Base-by-base conservation (phyloP, 2,888 invertebrate genomes). In the Caprella mutica region DNA sequence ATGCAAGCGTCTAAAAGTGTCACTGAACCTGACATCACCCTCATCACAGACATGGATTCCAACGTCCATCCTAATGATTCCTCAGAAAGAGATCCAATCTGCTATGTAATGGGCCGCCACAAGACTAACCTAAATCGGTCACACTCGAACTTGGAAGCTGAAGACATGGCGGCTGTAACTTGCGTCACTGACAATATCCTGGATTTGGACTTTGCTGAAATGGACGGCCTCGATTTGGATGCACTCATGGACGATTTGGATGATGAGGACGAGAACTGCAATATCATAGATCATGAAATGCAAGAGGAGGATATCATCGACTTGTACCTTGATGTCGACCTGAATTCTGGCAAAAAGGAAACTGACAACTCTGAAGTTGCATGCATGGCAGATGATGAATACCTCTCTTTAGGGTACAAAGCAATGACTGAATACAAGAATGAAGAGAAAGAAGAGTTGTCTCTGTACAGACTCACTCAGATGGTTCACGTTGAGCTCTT, bases 401-500 rank as follows among this genome's bases (percentile, higher is more conserved):
- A 64, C 27, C 42, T 64, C 19, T 58, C 43, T 24, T 29, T 60
- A n/a, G 58, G 60, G 3, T 64, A 64, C 42, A 64, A 60, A 39
- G 60, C 58, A 21, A 38, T 56, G 6, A 44, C n/a, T 50, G 53
- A 58, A n/a, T 64, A 60, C 44, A 39, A 55, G 6, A n/a, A n/a
- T n/a, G 23, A 48, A n/a, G 50, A 35, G 12, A 38, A 30, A 24
- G 33, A 60, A 35, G 64, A 64, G 42, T 55, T 55, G 23, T 64
- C 64, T 8, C 54, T 53, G 24, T 58, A 33, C 27, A 52, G 58
- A 8, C 38, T 64, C 24, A 35, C 60, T 40, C 64, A 60, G 29
- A 58, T 58, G 24, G 54, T 58, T 35, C 57, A 60, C 33, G 55
- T 52, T 51, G 64, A 64, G 29, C 51, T 60, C 19, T 64, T 64